Evolutionary conservation across 2,888 invertebrate genomes (phyloP), one percentile per base, ranked within the genome.

Genomic region (Linyphia triangularis): DNA sequence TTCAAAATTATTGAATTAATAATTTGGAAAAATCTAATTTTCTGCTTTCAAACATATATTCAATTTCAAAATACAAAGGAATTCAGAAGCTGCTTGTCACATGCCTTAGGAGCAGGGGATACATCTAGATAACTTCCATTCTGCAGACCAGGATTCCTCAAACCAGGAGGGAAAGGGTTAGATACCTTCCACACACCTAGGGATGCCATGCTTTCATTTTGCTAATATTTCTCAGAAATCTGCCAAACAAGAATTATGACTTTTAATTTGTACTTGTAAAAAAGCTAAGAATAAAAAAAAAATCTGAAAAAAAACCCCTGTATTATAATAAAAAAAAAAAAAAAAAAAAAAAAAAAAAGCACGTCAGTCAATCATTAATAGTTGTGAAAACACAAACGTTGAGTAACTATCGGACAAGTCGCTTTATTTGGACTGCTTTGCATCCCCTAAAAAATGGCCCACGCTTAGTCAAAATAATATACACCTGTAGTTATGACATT

Each of bases 181-280:
- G 88, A 78, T 4, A 83, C 77, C n/a, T 82, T 83, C 88, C 88
- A 88, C 19, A 88, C 88, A 61, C 88, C 88, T 75, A 88, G 57
- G 28, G 88, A 88, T 43, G 88, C 83, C 88, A 88, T 88, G 19
- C 2, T 83, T 37, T 75, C 86, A 86, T 86, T 57, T 72, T 82
- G 37, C 10, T 30, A 2, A 33, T 1, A 81, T 28, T 37, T 51
- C n/a, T 28, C 16, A 16, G 16, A 33, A 67, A 16, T 33, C 67
- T 3, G 13, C 30, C 0, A 33, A 33, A n/a, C 5, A 26, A 33
- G 26, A 6, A 26, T 26, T 26, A 0, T 1, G 6, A 65, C 30
- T 65, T 65, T 16, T n/a, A n/a, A n/a, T n/a, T n/a, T 65, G n/a
- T 28, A 19, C 30, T 30, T 0, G 30, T 28, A 7, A 65, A 16